Evolutionary conservation across 53 echinoderm and acorn worm genomes (phyloP), one percentile per base, ranked within the genome.

Genomic region (Zoroaster sp.): DNA sequence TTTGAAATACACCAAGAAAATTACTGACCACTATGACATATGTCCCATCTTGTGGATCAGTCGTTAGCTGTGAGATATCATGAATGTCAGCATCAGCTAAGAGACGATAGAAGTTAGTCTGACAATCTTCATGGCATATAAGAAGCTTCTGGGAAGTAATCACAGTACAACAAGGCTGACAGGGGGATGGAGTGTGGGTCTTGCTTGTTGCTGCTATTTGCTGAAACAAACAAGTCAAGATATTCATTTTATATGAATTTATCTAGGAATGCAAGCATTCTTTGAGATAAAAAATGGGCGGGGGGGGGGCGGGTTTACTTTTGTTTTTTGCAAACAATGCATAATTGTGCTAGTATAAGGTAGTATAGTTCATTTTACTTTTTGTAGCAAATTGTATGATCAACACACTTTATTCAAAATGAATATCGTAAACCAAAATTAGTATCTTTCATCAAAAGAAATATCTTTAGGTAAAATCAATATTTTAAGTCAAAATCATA

Each of bases 21-120:
- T 31, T 45, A 87, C 98, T 93, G 69, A 98, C 98, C 86, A 96
- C 54, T 17, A 94, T 49, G 3, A 93, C 31, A 74, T 90, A 98
- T 5, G 88, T 43, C 10, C 83, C 66, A 20, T 83, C 71, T 5
- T 59, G 14, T 20, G 78, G 82, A 85, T 92, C 88, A 13, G 54
- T 77, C 30, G 78, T 89, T 8, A 98, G 73, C 32, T 75, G 80
- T 12, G 89, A 42, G n/a, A 98, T 91, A 70, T 90, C 92, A 21
- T 76, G 32, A 23, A 98, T 75, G 63, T 91, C 83, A 33, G 88
- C 93, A 1, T 78, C 71, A 18, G 92, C 98, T 54, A 98, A 89
- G 7, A 91, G 89, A 15, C 98, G 79, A 69, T 93, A 94, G 94
- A 98, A 98, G 40, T 94, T 86, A 10, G 98, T 98, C 90, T 98